Percentiles rank a stretch among this genome's conserved stretches.
Conservation (phyloP, 2,113 vertebrate species). For the Genyomyrus donnyi region DNA sequence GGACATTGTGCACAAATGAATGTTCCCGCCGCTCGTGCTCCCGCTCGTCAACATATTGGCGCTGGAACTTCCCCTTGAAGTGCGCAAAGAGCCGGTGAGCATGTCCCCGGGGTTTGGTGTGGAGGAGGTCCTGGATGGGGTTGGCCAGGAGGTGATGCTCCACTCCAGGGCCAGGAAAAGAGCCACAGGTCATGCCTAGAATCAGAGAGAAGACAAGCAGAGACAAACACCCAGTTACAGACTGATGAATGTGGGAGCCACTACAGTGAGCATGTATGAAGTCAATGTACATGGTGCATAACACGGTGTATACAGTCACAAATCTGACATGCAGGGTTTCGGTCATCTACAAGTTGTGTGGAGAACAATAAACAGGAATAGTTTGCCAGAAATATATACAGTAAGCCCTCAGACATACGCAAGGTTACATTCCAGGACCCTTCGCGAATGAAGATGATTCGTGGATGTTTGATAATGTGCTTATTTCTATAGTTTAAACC, state of each 20-base stretch:
- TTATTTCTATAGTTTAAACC: too few relatives aligned
- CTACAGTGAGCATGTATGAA: background rate
- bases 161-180: slow-evolving; percentile 56
- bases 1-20: slow-evolving; percentile 67
- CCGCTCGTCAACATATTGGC: slow-evolving; percentile 39
- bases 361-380: too few relatives aligned
- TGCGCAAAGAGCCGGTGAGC: slow-evolving; percentile 55
- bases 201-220: background rate
- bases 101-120: slow-evolving; percentile 48
- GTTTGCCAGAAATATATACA: too few relatives aligned
- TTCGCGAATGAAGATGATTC: too few relatives aligned
- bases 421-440: too few relatives aligned
- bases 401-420: too few relatives aligned
- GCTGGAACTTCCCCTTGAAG: slow-evolving; percentile 54
- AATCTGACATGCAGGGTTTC: background rate
- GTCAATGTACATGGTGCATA: background rate
- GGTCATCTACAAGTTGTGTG: background rate
- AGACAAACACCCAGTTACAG: background rate
- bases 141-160: slow-evolving; percentile 68
- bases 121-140: slow-evolving; percentile 71
- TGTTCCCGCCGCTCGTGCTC: slow-evolving; percentile 67
- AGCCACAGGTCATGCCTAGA: slow-evolving; percentile 54
- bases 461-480: too few relatives aligned
- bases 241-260: background rate
- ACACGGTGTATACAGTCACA: background rate